Conservation (phyloP, 2,888 invertebrate genomes). For the Lydus trimaculatus region DNA sequence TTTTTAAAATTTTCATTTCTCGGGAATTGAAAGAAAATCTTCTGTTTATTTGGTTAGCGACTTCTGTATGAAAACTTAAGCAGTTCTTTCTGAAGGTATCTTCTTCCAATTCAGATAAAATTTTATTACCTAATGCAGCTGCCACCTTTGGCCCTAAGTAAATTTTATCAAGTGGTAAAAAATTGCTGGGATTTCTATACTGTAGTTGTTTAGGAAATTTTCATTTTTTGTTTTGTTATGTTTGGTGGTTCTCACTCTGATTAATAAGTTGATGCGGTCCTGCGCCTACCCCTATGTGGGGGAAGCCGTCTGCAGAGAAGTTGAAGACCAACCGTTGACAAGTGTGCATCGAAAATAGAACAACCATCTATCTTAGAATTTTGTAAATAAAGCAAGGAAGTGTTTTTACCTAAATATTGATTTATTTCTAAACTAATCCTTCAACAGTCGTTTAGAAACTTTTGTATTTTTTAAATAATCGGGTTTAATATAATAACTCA, state of each 20-base stretch:
- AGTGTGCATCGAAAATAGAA: no score
- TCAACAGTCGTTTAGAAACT: slow-evolving; percentile 15
- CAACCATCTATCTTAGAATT: no score
- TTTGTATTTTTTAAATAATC: slow-evolving; percentile 22
- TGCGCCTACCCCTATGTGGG: no score
- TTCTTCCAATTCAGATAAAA: slow-evolving; percentile 12
- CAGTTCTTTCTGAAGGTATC: slow-evolving; percentile 21
- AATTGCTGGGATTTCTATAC: slow-evolving; percentile 24
- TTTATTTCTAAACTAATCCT: no score
- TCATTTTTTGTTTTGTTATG: no score
- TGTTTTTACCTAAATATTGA: no score
- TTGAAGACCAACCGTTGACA: no score
- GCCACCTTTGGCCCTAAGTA: slow-evolving; percentile 28
- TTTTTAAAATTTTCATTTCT: slow-evolving; percentile 14
- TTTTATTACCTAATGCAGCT: slow-evolving; percentile 11
- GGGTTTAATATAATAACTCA: slow-evolving; percentile 26
- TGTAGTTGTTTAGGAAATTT: no score
- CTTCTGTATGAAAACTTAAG: slow-evolving; percentile 27
- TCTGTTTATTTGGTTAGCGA: slow-evolving; percentile 24
- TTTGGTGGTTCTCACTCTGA: no score
- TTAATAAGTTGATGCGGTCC: no score
- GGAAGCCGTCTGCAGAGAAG: no score
- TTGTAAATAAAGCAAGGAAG: no score
- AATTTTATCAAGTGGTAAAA: slow-evolving; percentile 20
- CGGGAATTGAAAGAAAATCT: slow-evolving; percentile 25